Evolutionary conservation across 2,888 invertebrate genomes (phyloP).

Genomic region (Bombylius major): DNA sequence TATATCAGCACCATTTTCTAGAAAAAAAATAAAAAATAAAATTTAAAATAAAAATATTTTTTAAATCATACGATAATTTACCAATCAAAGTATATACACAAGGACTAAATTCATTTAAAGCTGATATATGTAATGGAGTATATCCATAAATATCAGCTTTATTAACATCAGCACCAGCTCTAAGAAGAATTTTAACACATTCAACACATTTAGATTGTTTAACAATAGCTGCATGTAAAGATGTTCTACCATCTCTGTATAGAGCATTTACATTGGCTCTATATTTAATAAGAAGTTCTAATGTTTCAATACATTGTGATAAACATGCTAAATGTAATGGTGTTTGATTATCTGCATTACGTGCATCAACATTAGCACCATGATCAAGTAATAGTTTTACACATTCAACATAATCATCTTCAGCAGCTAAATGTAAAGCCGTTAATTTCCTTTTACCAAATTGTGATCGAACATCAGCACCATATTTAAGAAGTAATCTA

Average conservation of each 20-base stretch:
- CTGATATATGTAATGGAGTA: conserved; percentile 70
- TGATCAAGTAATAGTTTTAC: conserved; percentile 57
- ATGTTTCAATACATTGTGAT: conserved; percentile 65
- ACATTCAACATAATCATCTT: conserved; percentile 73
- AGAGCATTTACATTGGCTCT: conserved; percentile 52
- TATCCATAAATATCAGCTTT: conserved; percentile 70
- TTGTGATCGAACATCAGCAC: conserved; percentile 68
- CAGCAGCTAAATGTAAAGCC: conserved; percentile 70
- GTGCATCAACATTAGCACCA: conserved; percentile 62
- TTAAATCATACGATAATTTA: conserved; percentile 22
- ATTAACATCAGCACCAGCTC: conserved; percentile 59
- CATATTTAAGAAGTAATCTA: conserved; percentile 58
- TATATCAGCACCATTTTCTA: conserved; percentile 67
- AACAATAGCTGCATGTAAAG: conserved; percentile 68
- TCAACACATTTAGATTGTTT: conserved; percentile 56
- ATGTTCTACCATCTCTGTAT: conserved; percentile 64
- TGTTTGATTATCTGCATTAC: conserved; percentile 64
- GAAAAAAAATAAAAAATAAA: neutral
- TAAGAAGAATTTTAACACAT: conserved; percentile 51
- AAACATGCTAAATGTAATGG: conserved; percentile 74
- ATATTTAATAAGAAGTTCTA: conserved; percentile 53
- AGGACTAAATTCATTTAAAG: conserved; percentile 66
- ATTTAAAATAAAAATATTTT: neutral
- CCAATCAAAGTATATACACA: conserved; percentile 57
- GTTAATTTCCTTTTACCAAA: conserved; percentile 59